A percentile compares a stretch with the other conserved stretches of the same genome.
Conservation (phyloP, 2,113 vertebrate genomes). For the Mastomys coucha region DNA sequence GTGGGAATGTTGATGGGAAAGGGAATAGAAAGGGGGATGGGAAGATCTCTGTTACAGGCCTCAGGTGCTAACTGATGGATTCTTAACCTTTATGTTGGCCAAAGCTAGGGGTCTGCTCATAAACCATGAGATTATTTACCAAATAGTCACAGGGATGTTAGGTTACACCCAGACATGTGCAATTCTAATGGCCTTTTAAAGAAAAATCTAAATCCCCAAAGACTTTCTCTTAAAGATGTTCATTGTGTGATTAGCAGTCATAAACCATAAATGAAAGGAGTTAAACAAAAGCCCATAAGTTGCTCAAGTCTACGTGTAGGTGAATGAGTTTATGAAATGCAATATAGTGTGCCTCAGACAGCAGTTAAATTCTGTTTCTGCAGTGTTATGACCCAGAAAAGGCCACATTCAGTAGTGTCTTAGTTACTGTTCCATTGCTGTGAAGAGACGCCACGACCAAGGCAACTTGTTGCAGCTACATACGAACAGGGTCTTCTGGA, state of each 20-base stretch:
- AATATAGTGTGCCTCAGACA: not conserved
- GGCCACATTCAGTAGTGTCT: not conserved
- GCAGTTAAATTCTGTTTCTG: not conserved
- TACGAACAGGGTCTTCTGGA: too few species aligned
- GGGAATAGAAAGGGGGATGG: not conserved
- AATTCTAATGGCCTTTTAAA: not conserved
- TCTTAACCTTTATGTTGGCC: not conserved
- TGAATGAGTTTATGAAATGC: not conserved
- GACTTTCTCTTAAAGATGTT: not conserved
- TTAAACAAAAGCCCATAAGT: not conserved
- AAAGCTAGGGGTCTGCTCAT: not conserved
- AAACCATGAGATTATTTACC: not conserved
- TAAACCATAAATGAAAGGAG: not conserved
- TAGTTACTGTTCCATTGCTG: not conserved
- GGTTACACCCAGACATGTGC: not conserved
- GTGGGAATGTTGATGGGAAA: not conserved
- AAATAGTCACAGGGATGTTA: not conserved
- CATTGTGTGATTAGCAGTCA: not conserved
- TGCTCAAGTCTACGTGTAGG: not conserved
- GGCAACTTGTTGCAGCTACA: too few species aligned
- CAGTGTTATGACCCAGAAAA: not conserved
- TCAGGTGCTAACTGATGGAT: too few species aligned
- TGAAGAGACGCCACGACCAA: not conserved
- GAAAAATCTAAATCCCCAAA: not conserved
- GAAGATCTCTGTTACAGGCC: not conserved